These are phyloP conservation scores for Zaprionus lineosus DNA, from an alignment of 2,888 invertebrate species.

Conservation along the genomic window DNA sequence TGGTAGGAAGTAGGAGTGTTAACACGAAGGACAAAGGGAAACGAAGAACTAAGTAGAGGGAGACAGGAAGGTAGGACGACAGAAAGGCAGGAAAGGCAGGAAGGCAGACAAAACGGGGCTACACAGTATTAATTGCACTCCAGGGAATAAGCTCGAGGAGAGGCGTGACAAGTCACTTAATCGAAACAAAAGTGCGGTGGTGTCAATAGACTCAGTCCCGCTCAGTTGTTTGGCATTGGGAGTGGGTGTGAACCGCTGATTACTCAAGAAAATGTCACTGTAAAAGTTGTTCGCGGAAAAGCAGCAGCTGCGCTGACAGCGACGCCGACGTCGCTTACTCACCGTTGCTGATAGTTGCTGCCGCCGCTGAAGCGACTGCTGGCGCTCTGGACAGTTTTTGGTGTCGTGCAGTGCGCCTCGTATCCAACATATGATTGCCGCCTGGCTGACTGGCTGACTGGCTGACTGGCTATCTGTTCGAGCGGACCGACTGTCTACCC, in stretches of 20 bases:
- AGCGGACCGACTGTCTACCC: constrained; percentile 6
- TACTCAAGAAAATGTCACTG: constrained; percentile 66
- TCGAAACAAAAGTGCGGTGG: neutral
- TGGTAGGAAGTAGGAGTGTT: too few species aligned
- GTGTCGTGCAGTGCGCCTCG: constrained; percentile 9
- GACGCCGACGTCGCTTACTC: constrained; percentile 48
- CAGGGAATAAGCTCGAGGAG: too few species aligned
- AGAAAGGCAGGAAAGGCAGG: neutral
- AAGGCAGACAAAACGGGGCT: too few species aligned
- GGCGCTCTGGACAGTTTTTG: neutral
- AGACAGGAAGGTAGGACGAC: too few species aligned
- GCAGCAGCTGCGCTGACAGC: constrained; percentile 21
- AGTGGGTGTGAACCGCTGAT: constrained; percentile 40
- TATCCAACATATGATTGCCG: constrained; percentile 29
- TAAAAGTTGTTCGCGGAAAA: constrained; percentile 65
- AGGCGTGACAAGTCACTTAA: neutral
- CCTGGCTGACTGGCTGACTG: neutral
- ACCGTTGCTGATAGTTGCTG: constrained; percentile 33
- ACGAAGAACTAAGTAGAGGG: too few species aligned
- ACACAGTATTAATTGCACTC: too few species aligned
- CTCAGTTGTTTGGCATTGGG: constrained; percentile 40
- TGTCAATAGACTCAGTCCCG: constrained; percentile 35
- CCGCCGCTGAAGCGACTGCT: constrained; percentile 11
- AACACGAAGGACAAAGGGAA: too few species aligned
- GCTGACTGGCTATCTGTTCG: neutral